phyloP scores from a whole-genome alignment of 2,113 vertebrate genomes.

The Tragulus kanchil region DNA sequence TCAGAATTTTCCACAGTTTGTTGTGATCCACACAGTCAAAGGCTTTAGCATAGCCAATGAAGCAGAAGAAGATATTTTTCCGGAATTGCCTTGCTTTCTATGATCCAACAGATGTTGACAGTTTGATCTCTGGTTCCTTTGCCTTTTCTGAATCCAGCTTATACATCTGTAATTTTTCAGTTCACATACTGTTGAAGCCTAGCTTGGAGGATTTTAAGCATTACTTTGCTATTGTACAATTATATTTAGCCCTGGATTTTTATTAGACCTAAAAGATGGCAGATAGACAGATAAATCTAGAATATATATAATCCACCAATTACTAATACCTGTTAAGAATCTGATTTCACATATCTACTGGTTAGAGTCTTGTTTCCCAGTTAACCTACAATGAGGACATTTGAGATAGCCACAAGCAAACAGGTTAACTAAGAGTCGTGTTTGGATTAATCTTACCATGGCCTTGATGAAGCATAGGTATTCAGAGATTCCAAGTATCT shows the following conservation, averaged over 20 bases:
- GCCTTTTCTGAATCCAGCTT: too few relatives aligned
- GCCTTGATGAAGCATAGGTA: background rate
- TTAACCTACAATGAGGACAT: background rate
- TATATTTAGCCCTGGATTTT: constrained; percentile 34
- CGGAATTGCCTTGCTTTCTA: too few relatives aligned
- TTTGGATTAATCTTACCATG: background rate
- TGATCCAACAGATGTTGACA: too few relatives aligned
- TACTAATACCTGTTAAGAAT: background rate
- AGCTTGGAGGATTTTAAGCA: too few relatives aligned
- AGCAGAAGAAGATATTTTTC: too few relatives aligned
- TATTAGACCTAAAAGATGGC: constrained; percentile 13
- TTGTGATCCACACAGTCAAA: too few relatives aligned
- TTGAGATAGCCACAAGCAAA: background rate
- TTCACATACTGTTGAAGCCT: too few relatives aligned
- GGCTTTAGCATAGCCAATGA: too few relatives aligned
- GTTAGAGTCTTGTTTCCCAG: background rate
- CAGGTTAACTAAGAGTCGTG: background rate
- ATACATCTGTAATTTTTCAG: too few relatives aligned
- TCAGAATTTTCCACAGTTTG: too few relatives aligned
- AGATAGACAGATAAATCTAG: background rate
- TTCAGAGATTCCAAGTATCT: background rate
- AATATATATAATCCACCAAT: background rate
- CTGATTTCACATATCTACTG: background rate
- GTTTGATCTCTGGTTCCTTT: too few relatives aligned
- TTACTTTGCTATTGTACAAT: background rate